Conservation (phyloP, 2,888 invertebrate species). For the Sesia apiformis region DNA sequence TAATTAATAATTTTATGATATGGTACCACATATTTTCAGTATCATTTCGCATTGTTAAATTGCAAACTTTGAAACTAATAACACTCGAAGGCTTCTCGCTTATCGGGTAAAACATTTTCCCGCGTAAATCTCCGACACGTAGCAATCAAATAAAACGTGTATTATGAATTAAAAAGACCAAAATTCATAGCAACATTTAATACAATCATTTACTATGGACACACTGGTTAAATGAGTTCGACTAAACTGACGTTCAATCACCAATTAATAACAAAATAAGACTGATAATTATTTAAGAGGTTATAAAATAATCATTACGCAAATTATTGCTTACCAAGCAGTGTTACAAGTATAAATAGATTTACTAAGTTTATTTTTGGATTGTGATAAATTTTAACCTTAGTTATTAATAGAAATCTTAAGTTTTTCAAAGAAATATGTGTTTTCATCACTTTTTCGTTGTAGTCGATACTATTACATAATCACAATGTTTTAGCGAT, state of each 20-base stretch:
- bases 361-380: background rate
- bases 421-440: constrained; percentile 12
- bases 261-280: no score
- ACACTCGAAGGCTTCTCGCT: no score
- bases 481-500: constrained; percentile 24
- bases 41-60: no score
- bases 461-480: constrained; percentile 40
- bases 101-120: background rate
- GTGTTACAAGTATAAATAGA: background rate
- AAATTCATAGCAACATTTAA: background rate
- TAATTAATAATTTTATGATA: no score
- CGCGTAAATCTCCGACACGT: background rate
- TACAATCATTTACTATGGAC: background rate
- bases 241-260: no score
- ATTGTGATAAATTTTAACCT: background rate
- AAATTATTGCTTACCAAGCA: no score
- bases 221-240: no score
- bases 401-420: background rate
- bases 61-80: no score
- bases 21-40: no score
- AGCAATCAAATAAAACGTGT: background rate
- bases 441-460: constrained; percentile 27
- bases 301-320: no score
- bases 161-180: background rate
- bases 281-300: no score